Base-by-base conservation (phyloP, 2,888 invertebrate species). In the Amitus sp. region DNA sequence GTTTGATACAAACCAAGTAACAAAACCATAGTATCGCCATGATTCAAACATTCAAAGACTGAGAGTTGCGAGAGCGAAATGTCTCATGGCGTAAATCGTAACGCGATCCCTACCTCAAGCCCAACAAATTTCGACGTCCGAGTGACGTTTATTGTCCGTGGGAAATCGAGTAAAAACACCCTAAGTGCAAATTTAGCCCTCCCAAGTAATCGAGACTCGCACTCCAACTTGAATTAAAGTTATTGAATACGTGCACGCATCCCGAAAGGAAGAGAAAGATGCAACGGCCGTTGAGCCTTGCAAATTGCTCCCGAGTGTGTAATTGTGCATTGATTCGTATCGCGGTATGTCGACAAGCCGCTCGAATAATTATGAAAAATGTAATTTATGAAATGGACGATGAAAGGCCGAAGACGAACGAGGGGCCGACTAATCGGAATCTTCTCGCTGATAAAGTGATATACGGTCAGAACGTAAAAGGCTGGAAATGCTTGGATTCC, bases 271-370 rank as follows among this genome's bases (percentile, higher is more conserved):
- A 39, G 39, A 13, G 39, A 39, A 18, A 15, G 18, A 39, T 13
- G 10, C 2, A 18, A 12, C 34, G 39, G 39, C 39, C 19, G 19
- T 40, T 23, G 13, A 27, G 13, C 27, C 13, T 27, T 9, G 43
- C 43, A 43, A 43, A 43, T 43, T 43, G 27, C 19, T 23, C 27
- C 18, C 12, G 43, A 43, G 43, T 43, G 43, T 43, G 13, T 43
- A 43, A 43, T 43, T 43, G 27, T 27, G 23, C 23, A 23, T 39
- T 20, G 43, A 43, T 27, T 43, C 23, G 43, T 23, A 43, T 43
- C 43, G 43, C 15, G 37, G 37, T 15, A 1, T 37, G 37, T 37
- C 37, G 37, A 37, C 37, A 7, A 37, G 2, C 5, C 20, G 43
- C 2, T 17, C 15, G 12, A 43, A 23, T 43, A 23, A 43, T 43